Evolutionary conservation across 2,888 invertebrate genomes (phyloP).

Genomic region (Aethes cnicana): DNA sequence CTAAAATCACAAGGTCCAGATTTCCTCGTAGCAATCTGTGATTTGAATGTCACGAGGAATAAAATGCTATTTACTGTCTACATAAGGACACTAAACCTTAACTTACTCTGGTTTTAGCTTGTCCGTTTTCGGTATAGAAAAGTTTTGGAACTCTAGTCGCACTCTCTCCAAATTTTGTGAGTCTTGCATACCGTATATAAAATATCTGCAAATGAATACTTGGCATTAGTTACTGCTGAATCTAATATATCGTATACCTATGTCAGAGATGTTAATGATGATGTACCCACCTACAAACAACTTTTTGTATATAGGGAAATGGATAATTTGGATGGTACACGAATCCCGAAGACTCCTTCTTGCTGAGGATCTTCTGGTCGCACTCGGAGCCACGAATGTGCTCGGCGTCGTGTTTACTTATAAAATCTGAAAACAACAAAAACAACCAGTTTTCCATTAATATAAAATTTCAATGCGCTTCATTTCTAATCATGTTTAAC

Average conservation of each 20-base stretch:
- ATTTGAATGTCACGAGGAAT: no score
- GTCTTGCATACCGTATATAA: conserved; percentile 99
- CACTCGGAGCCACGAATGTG: conserved; percentile 99
- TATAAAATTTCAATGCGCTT: no score
- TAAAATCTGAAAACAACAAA: conserved; percentile 87
- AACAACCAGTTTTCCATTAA: no score
- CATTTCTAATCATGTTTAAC: no score
- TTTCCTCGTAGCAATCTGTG: no score
- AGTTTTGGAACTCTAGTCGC: conserved; percentile 92
- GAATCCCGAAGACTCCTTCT: conserved; percentile 94
- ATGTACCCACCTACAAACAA: conserved; percentile 90
- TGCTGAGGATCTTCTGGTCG: conserved; percentile 98
- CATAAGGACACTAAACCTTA: no score
- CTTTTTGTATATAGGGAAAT: conserved; percentile 96
- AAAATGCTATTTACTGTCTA: no score
- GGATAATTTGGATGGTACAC: conserved; percentile 99
- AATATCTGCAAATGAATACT: conserved; percentile 85
- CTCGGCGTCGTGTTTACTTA: conserved; percentile 95
- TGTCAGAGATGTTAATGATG: no score
- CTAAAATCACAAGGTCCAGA: no score
- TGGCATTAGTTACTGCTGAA: not conserved
- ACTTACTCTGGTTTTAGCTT: conserved; percentile 89
- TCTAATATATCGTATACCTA: no score
- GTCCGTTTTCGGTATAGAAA: conserved; percentile 94
- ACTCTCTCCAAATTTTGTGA: conserved; percentile 97